Conservation (phyloP, 2,797 vertebrate species). For the Catamblyrhynchus diadema region DNA sequence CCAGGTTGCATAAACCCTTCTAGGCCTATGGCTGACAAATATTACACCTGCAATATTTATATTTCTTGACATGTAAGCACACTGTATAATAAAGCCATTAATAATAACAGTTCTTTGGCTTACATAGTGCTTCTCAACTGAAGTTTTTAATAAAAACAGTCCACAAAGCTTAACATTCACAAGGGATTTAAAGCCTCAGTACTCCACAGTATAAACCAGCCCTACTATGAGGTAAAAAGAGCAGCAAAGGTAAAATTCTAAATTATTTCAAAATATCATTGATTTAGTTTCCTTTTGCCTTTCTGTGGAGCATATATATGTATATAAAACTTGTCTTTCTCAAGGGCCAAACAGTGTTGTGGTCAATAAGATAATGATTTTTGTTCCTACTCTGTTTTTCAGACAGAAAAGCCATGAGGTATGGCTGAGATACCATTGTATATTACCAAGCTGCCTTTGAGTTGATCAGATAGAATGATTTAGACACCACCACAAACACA, state of each 20-base stretch:
- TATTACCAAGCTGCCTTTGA: not conserved
- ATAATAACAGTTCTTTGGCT: not conserved
- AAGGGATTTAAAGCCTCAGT: not conserved
- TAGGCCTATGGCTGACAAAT: not conserved
- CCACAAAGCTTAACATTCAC: not conserved
- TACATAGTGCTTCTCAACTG: not conserved
- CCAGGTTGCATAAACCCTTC: not conserved
- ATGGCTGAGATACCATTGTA: not conserved
- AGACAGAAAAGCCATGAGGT: not conserved
- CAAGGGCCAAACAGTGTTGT: not conserved
- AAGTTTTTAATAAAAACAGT: not conserved
- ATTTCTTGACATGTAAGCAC: not conserved
- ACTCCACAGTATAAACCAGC: not conserved
- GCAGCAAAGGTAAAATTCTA: not conserved
- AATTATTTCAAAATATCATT: not conserved
- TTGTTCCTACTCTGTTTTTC: not conserved
- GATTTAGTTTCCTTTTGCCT: not conserved
- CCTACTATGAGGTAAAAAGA: not conserved
- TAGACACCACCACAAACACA: not conserved
- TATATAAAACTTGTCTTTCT: not conserved
- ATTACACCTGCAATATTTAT: not conserved
- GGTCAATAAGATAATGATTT: not conserved
- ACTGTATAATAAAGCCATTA: not conserved
- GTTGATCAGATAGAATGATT: not conserved
- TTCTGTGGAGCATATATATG: not conserved